Evolutionary conservation across 2,888 invertebrate genomes (phyloP), one percentile per base, ranked within the genome.

Genomic region (Acrocyrtus sp.): DNA sequence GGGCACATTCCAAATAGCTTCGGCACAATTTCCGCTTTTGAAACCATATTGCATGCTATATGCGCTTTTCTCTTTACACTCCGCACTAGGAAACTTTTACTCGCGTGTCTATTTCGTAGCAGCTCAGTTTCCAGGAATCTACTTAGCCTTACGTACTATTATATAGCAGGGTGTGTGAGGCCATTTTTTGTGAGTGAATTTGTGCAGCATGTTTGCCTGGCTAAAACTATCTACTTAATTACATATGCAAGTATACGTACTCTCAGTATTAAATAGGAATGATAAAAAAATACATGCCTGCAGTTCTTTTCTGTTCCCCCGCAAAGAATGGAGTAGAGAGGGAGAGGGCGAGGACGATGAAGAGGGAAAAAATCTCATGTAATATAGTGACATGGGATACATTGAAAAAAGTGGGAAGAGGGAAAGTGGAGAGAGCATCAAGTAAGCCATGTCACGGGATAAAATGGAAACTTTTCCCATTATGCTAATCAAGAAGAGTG

Each of bases 391-490:
- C 34, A 34, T 12, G 34, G 34, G 34, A 34, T 34, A 34, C 34
- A 34, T 34, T 34, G 34, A 34, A 34, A 34, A 34, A 34, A 34
- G 34, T 34, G 34, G 12, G 12, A 34, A 34, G 12, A 34, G 34
- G 34, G 34, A 34, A 54, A 17, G 34, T 19, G 22, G 8, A 29
- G 27, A 15, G 53, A 21, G 53, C 19, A 27, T 27, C 53, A 19
- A 54, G 39, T 15, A 56, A 3, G 50, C 17, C 17, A 50, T 15
- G 17, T 12, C 17, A 19, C 10, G 10, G 27, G 56, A 48, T 27
- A 41, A 57, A 60, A 68, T 29, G 45, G 63, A 77, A 81, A 81
- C 65, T 81, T 81, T 81, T 81, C 79, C 79, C 80, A 81, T 81
- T 81, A 81, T 81, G 79, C 79, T 80, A 80, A 80, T 80, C 79